phyloP scores from a whole-genome alignment of 2,797 vertebrate genomes.

The Helarctos malayanus region DNA sequence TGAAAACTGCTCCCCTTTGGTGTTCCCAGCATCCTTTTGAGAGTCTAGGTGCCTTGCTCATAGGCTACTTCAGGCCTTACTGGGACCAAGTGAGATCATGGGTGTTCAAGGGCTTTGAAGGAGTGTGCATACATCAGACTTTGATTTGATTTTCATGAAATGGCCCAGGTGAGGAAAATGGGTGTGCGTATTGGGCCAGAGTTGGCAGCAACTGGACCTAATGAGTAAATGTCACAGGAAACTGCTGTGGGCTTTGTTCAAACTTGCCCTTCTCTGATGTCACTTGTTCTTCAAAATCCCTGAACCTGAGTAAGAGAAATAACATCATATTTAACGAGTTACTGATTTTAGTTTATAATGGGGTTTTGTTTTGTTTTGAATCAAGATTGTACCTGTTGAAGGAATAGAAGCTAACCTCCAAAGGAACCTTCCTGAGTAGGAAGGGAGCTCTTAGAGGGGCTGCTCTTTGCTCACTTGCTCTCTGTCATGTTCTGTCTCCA shows the following conservation, averaged over 20 bases:
- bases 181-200: neutral
- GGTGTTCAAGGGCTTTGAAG: neutral
- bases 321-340: neutral
- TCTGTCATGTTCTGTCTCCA: neutral
- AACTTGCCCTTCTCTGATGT: neutral
- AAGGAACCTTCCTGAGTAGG: neutral
- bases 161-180: neutral
- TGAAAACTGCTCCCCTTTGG: neutral
- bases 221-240: neutral
- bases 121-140: neutral
- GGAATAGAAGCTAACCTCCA: neutral
- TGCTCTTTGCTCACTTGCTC: neutral
- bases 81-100: neutral
- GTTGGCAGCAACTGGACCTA: neutral
- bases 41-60: neutral
- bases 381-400: neutral
- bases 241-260: neutral
- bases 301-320: neutral
- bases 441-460: neutral
- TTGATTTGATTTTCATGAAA: neutral
- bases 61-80: neutral
- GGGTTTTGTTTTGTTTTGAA: neutral
- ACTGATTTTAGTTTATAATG: neutral
- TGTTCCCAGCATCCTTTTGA: neutral
- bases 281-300: neutral